phyloP scores from a whole-genome alignment of 2,113 vertebrate genomes.

The Monopterus albus region DNA sequence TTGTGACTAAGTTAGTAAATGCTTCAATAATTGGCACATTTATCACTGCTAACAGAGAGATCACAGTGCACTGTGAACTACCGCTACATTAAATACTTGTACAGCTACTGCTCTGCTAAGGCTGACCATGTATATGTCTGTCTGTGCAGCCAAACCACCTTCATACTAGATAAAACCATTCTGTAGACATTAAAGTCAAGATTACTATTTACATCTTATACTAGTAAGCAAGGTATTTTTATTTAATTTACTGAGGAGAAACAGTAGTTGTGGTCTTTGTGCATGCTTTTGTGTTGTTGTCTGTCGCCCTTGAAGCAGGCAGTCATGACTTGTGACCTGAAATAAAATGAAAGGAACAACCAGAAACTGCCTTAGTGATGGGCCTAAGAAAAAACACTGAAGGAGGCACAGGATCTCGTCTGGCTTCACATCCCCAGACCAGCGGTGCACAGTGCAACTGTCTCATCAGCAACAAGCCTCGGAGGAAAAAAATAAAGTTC shows the following conservation, averaged over 20 bases:
- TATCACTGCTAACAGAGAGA: slow-evolving; percentile 86
- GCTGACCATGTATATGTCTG: slow-evolving; percentile 14
- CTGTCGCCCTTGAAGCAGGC: slow-evolving; percentile 34
- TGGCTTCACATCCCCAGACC: slow-evolving; percentile 46
- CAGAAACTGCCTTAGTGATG: background rate
- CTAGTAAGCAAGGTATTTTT: slow-evolving; percentile 64
- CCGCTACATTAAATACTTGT: slow-evolving; percentile 87
- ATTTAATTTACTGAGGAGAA: slow-evolving; percentile 61
- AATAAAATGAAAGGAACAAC: slow-evolving; percentile 28
- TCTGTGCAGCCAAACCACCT: slow-evolving; percentile 35
- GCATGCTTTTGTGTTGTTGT: slow-evolving; percentile 68
- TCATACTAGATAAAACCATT: slow-evolving; percentile 30
- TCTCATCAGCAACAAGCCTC: slow-evolving; percentile 29
- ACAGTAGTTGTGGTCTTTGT: slow-evolving; percentile 79
- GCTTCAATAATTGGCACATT: slow-evolving; percentile 96
- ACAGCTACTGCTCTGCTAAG: slow-evolving; percentile 79
- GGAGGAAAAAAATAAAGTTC: slow-evolving; percentile 64
- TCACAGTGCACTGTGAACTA: slow-evolving; percentile 85
- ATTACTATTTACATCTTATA: slow-evolving; percentile 57
- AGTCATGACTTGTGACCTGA: slow-evolving; percentile 41
- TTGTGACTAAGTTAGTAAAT: slow-evolving; percentile 86
- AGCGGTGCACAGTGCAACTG: slow-evolving; percentile 57
- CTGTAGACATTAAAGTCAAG: slow-evolving; percentile 35
- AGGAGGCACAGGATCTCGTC: slow-evolving; percentile 57
- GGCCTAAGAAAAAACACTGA: slow-evolving; percentile 11